Evolutionary conservation across 2,113 vertebrate species (phyloP), one percentile per base, ranked within the genome.

Genomic region (Myotis lucifugus): DNA sequence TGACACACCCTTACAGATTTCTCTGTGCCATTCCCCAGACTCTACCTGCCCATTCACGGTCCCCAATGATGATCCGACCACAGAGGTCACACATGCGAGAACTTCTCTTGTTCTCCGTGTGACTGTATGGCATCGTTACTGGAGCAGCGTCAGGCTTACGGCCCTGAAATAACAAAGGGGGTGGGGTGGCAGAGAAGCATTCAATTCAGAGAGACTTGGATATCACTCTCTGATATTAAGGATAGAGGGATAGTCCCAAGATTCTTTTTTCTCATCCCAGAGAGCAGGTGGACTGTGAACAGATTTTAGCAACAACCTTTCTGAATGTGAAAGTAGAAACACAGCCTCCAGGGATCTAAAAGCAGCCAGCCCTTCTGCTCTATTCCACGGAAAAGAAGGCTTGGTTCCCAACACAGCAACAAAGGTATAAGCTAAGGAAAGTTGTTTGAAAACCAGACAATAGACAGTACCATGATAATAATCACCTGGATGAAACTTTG

Each of bases 41-140:
- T 90, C 98, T 98, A 99, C 99, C 99, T 98, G 98, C 98, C 99
- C 99, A 99, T 97, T 99, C 99, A 78, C 99, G 98, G 97, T 99
- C 99, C 14, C 99, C 99, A 1, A 99, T 99, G 98, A 99, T 99
- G 87, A 99, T 94, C 64, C 99, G 99, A 96, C 98, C 96, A 8
- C 99, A 99, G 52, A 99, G 94, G 40, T 99, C 98, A 56, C 99
- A 99, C 17, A 97, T 69, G 13, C 97, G 99, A 4, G 89, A 97
- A 85, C 98, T 99, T 64, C 99, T 97, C 94, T 99, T 99, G 98
- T 99, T 99, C 81, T 98, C 98, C 0, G 79, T 94, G 73, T 94
- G 97, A 3, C 84, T 97, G 0, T 23, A 95, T 72, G 98, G 96
- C 21, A 98, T 93, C 97, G 70, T 98, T 88, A 99, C 84, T n/a